Conservation (phyloP, 1,140 invertebrate genomes). For the Panulirus ornatus region DNA sequence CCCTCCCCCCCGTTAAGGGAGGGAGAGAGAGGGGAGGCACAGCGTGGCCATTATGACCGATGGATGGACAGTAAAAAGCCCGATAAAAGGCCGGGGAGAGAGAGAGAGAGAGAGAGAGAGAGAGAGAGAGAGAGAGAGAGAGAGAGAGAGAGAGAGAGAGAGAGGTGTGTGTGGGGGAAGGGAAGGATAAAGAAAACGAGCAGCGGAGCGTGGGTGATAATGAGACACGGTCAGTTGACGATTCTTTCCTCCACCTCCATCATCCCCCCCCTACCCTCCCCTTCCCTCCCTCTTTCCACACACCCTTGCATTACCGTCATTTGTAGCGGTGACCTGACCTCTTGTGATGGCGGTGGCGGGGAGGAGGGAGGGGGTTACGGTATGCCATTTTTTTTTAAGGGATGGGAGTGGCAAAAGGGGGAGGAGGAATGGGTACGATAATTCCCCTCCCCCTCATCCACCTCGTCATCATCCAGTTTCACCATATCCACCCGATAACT, state of each 20-base stretch:
- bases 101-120: neutral
- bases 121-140: neutral
- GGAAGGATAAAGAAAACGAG: constrained; percentile 37
- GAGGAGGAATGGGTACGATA: no score
- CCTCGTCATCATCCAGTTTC: no score
- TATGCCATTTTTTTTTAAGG: no score
- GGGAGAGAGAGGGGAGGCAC: neutral
- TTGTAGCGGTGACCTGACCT: constrained; percentile 40
- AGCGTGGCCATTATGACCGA: constrained; percentile 50
- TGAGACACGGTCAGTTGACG: constrained; percentile 35
- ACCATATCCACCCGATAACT: no score
- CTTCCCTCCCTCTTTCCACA: neutral
- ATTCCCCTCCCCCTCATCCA: no score
- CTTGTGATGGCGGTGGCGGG: neutral
- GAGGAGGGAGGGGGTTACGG: neutral
- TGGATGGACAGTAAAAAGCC: constrained; percentile 56
- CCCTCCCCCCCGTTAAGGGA: no score
- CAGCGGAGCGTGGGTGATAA: constrained; percentile 50
- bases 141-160: neutral
- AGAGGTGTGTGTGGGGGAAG: no score
- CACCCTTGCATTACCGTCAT: constrained; percentile 19
- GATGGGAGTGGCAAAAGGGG: no score
- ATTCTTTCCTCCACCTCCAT: constrained; percentile 2
- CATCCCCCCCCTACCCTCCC: neutral
- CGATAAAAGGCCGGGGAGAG: constrained; percentile 40